These are phyloP conservation scores for Hormiphora californensis DNA, from an alignment of 37 sponge, comb jelly and placozoan genomes.

Conservation along the genomic window DNA sequence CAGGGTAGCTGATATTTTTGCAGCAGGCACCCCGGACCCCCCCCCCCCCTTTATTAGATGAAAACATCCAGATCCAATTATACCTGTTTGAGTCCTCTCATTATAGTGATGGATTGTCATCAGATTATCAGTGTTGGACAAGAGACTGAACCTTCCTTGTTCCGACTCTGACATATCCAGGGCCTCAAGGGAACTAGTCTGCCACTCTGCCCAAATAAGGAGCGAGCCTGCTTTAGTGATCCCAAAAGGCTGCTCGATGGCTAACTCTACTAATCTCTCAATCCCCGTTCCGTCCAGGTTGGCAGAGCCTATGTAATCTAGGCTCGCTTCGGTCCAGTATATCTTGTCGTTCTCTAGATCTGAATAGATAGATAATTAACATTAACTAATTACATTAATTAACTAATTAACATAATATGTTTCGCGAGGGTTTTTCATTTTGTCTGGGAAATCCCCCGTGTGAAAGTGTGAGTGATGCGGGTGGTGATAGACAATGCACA, in stretches of 20 bases:
- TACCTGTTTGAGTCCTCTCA: conserved; percentile 23
- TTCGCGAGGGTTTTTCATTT: too few relatives aligned
- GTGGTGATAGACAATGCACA: too few relatives aligned
- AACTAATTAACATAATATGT: not conserved
- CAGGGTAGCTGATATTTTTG: too few relatives aligned
- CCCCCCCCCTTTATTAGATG: too few relatives aligned
- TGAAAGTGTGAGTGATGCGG: too few relatives aligned
- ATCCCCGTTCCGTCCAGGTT: not conserved
- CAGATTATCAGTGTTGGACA: not conserved
- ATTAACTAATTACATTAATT: not conserved
- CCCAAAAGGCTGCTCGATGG: conserved; percentile 4
- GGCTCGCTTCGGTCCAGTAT: conserved; percentile 46
- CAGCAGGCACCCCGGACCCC: too few relatives aligned
- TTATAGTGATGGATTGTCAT: conserved; percentile 46
- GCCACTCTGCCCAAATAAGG: conserved; percentile 26
- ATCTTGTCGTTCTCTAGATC: not conserved
- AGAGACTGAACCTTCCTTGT: not conserved
- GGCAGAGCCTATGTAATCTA: conserved; percentile 23
- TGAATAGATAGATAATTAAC: not conserved
- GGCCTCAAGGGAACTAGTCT: not conserved
- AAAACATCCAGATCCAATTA: not conserved
- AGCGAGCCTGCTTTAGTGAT: not conserved
- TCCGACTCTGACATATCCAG: not conserved
- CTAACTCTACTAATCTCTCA: not conserved
- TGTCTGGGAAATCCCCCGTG: too few relatives aligned